Evolutionary conservation across 2,113 vertebrate species (phyloP).

Genomic region (Eurypyga helias): DNA sequence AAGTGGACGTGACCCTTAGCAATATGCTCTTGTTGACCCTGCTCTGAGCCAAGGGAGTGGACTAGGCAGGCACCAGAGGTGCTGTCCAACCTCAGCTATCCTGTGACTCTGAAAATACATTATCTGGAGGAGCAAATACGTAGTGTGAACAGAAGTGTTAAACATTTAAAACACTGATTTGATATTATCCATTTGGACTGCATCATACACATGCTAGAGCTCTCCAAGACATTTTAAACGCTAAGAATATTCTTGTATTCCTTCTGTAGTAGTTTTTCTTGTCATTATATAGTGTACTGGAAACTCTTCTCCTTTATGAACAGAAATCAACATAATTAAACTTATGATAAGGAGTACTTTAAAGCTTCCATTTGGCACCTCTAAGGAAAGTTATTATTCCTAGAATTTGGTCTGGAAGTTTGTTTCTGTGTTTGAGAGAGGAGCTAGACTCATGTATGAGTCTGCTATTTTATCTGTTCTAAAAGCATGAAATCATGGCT

Average conservation of each 20-base stretch:
- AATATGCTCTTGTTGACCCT: neutral
- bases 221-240: neutral
- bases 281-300: neutral
- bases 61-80: neutral
- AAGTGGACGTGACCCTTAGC: neutral
- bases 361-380: neutral
- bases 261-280: constrained; percentile 22
- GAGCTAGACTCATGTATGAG: neutral
- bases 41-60: neutral
- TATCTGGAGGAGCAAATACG: neutral
- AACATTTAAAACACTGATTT: neutral
- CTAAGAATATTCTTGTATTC: constrained; percentile 30
- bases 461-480: neutral
- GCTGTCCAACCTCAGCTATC: neutral
- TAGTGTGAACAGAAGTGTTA: neutral
- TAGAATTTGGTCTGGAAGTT: neutral
- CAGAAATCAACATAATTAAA: neutral
- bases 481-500: neutral
- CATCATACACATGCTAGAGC: neutral
- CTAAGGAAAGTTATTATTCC: neutral
- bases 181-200: neutral
- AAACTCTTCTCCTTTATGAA: neutral
- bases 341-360: neutral
- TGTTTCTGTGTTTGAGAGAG: neutral
- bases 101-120: neutral